phyloP scores from a whole-genome alignment of 2,888 invertebrate genomes.

The Agrotis clavis region DNA sequence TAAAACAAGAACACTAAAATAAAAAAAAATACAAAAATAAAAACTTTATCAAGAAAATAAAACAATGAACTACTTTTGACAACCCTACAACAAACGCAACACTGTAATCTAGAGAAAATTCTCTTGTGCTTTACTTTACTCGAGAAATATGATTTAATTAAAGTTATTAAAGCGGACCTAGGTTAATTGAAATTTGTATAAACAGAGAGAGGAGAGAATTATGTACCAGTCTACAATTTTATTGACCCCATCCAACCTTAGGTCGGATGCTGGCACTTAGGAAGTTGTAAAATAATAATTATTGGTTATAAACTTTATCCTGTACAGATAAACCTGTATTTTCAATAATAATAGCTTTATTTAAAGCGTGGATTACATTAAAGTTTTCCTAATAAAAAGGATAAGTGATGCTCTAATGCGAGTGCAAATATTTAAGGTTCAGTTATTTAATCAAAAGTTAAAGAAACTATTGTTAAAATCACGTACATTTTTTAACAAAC shows the following conservation, averaged over 20 bases:
- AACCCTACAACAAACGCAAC: slow-evolving; percentile 75
- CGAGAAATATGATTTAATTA: slow-evolving; percentile 88
- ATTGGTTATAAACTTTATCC: slow-evolving; percentile 37
- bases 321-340: slow-evolving; percentile 14
- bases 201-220: slow-evolving; percentile 78
- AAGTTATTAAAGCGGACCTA: slow-evolving; percentile 83
- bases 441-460: too few species aligned
- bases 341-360: slow-evolving; percentile 44
- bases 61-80: slow-evolving; percentile 34
- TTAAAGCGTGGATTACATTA: slow-evolving; percentile 13
- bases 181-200: slow-evolving; percentile 89
- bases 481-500: too few species aligned
- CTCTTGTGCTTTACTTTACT: slow-evolving; percentile 71
- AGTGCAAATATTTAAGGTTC: too few species aligned
- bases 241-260: slow-evolving; percentile 77
- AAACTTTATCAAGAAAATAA: background rate
- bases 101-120: slow-evolving; percentile 75
- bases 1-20: too few species aligned
- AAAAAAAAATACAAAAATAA: background rate
- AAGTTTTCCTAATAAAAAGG: slow-evolving; percentile 25
- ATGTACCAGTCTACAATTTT: slow-evolving; percentile 79
- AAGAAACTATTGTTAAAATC: too few species aligned
- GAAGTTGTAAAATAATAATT: slow-evolving; percentile 71
- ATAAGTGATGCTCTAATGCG: slow-evolving; percentile 28
- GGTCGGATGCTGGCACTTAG: slow-evolving; percentile 69